These are phyloP conservation scores for cattle (Bos taurus) DNA, from an alignment of 2,113 vertebrate genomes.

Conservation along the genomic window DNA sequence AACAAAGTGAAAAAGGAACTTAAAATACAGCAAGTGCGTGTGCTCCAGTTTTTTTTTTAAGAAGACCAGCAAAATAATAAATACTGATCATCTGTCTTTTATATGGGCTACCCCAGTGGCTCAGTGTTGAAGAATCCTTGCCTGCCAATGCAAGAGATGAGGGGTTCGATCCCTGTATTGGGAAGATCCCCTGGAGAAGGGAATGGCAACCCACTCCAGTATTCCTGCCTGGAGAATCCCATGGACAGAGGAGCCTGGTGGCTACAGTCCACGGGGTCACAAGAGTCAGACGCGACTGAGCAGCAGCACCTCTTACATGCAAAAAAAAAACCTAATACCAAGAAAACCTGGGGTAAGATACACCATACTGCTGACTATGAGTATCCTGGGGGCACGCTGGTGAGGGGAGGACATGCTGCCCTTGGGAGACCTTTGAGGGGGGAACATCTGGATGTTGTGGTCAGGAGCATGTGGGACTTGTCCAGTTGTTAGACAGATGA, in stretches of 20 bases:
- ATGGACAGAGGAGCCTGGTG: neutral
- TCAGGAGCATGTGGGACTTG: rapidly evolving
- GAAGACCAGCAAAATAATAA: neutral
- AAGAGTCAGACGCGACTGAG: neutral
- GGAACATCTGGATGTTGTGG: neutral
- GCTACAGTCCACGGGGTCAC: neutral
- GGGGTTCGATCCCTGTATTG: neutral
- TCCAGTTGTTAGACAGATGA: neutral
- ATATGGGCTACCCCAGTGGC: neutral
- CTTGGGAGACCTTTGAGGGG: neutral
- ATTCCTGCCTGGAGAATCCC: neutral
- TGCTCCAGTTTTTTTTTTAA: neutral
- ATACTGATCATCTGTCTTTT: neutral
- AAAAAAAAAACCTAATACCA: neutral
- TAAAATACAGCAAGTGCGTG: neutral
- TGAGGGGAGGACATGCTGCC: rapidly evolving
- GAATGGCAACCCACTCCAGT: neutral
- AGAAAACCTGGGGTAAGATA: neutral
- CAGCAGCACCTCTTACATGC: neutral
- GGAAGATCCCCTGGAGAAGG: neutral
- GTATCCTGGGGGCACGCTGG: neutral
- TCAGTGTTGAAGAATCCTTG: neutral
- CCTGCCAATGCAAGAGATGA: neutral
- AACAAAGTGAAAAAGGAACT: neutral
- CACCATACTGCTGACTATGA: too few relatives aligned